Percentiles rank a stretch among this genome's conserved stretches.
Evolutionary conservation across 2,888 invertebrate genomes (phyloP).

Genomic region (Petrophora chlorosata): DNA sequence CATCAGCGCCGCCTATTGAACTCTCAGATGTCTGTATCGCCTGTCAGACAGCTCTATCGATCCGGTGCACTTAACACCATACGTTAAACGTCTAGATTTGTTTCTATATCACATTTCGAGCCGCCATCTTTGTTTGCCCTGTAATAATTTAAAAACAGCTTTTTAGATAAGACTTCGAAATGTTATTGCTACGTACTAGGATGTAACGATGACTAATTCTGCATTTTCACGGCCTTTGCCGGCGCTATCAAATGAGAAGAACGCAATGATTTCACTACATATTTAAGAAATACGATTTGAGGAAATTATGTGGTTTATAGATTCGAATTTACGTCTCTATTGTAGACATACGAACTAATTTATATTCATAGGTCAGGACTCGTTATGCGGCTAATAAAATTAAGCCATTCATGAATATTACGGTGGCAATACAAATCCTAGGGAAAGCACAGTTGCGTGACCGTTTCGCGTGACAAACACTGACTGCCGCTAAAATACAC

Average conservation of each 20-base stretch:
- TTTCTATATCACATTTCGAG: conserved; percentile 26
- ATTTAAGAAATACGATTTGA: not conserved
- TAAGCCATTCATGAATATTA: conserved; percentile 56
- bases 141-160: conserved; percentile 11
- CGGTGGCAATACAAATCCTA: conserved; percentile 54
- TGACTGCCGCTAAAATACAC: conserved; percentile 52
- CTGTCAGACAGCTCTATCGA: conserved; percentile 67
- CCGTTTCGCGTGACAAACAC: conserved; percentile 67
- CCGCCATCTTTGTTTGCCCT: conserved; percentile 23
- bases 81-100: conserved; percentile 43
- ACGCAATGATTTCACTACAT: conserved; percentile 7
- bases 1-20: conserved; percentile 74
- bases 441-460: conserved; percentile 70
- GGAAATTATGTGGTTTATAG: not conserved
- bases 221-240: conserved; percentile 23
- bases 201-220: conserved; percentile 32
- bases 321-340: not conserved
- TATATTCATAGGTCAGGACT: conserved; percentile 11
- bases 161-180: conserved; percentile 6
- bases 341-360: not conserved
- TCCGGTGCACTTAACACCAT: conserved; percentile 68
- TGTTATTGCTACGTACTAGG: conserved; percentile 11
- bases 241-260: conserved; percentile 9
- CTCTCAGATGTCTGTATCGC: conserved; percentile 64
- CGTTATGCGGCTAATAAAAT: conserved; percentile 29